phyloP scores from a whole-genome alignment of 2,797 vertebrate genomes.

The Spinus olivaceus region DNA sequence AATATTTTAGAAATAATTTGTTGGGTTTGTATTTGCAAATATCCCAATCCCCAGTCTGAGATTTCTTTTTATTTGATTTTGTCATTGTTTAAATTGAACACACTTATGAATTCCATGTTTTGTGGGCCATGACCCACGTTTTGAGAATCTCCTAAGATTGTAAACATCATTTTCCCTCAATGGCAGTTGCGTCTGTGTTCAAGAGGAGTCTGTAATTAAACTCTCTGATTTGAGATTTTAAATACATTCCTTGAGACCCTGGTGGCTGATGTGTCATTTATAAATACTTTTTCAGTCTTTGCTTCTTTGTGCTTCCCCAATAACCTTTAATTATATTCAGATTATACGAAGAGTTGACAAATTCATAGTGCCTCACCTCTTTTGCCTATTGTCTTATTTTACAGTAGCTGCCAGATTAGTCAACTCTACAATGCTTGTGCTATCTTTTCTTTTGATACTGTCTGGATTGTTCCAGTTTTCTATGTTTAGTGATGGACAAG shows the following conservation, averaged over 20 bases:
- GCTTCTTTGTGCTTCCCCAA: not conserved
- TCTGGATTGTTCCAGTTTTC: not conserved
- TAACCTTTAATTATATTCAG: conserved; percentile 9
- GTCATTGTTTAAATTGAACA: not conserved
- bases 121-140: not conserved
- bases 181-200: not conserved
- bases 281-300: not conserved
- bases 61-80: not conserved
- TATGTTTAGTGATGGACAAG: not conserved
- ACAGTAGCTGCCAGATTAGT: not conserved
- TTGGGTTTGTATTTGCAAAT: not conserved
- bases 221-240: not conserved
- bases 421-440: not conserved
- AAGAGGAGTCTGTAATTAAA: conserved; percentile 27
- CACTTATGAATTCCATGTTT: not conserved
- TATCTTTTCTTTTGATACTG: not conserved
- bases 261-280: not conserved
- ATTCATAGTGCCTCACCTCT: not conserved
- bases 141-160: not conserved
- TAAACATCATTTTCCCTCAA: not conserved
- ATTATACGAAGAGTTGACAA: not conserved
- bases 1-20: not conserved
- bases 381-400: not conserved
- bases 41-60: not conserved
- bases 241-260: not conserved